phyloP scores from a whole-genome alignment of 1,140 invertebrate species.

The Bombus superbus region DNA sequence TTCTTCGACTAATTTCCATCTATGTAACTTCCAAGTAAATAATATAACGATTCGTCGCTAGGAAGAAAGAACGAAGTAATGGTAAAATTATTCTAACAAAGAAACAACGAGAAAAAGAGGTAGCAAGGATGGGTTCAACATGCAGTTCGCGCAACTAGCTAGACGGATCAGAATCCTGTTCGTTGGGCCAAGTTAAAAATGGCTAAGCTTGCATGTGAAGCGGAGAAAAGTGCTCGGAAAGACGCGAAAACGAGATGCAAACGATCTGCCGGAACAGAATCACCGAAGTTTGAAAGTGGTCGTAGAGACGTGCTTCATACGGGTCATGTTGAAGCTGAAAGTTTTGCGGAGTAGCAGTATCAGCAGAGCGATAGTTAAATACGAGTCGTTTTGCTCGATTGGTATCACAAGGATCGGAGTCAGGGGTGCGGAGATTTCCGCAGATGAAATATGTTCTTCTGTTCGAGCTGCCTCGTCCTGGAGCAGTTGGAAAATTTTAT shows the following conservation, averaged over 20 bases:
- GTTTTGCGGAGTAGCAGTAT: conserved; percentile 13
- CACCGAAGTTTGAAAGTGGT: conserved; percentile 36
- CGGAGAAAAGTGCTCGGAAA: neutral
- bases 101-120: no score
- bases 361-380: conserved; percentile 41
- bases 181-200: neutral
- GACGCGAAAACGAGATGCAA: conserved; percentile 40
- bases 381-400: conserved; percentile 29
- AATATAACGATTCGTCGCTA: no score
- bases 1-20: no score
- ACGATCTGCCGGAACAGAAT: conserved; percentile 22
- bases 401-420: neutral
- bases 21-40: no score
- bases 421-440: neutral
- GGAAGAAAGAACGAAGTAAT: neutral
- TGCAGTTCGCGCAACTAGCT: neutral
- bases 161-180: neutral
- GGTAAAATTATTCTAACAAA: no score
- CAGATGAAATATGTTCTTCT: neutral
- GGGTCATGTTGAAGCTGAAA: conserved; percentile 1
- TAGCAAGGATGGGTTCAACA: neutral
- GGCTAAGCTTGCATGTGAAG: neutral
- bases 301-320: conserved; percentile 11
- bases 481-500: neutral
- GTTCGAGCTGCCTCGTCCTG: no score